Evolutionary conservation across 2,797 vertebrate species (phyloP), one percentile per base, ranked within the genome.

Genomic region (Paguma larvata): DNA sequence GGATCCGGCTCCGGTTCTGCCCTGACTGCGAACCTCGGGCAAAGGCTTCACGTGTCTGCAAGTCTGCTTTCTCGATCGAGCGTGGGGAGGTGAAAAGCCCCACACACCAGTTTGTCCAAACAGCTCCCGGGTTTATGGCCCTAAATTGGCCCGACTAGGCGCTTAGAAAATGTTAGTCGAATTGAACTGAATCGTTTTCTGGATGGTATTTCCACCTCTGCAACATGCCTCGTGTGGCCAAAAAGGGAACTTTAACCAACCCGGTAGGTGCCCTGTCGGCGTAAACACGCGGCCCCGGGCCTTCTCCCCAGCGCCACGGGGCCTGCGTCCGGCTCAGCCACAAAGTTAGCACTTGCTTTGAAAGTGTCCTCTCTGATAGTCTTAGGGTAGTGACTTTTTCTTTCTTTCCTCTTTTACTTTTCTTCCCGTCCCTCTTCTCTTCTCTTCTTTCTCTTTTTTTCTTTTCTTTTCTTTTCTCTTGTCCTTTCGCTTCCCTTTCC

Each of bases 401-500:
- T 23, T 15, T 3, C 12, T 2, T 72, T 4, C 34, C 21, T 41
- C 11, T 38, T 6, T 1, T 12, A 38, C 38, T 38, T 38, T 38
- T 3, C 38, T 38, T 38, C n/a, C 14, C 3, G 4, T 25, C 25
- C 9, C 5, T 3, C 56, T 2, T 59, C 2, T 21, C 21, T 59
- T 18, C 48, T 18, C 16, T 23, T 21, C 56, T 7, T 23, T 59
- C 21, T 3, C 11, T 15, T 51, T 10, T 10, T 19, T 23, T 4
- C 10, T 5, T 34, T 3, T 38, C 18, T 19, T 0, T 18, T 9
- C 9, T 4, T 10, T 6, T 32, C 15, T 67, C n/a, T 25, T 4
- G 38, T 4, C 59, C 25, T 11, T 62, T 4, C 25, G 38, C 38
- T 1, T 12, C 5, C 62, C 27, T 63, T 25, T 21, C 15, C 19